A percentile compares a stretch with the other conserved stretches of the same genome.
phyloP scores from a whole-genome alignment of 1,140 invertebrate genomes.

The Pantala flavescens region DNA sequence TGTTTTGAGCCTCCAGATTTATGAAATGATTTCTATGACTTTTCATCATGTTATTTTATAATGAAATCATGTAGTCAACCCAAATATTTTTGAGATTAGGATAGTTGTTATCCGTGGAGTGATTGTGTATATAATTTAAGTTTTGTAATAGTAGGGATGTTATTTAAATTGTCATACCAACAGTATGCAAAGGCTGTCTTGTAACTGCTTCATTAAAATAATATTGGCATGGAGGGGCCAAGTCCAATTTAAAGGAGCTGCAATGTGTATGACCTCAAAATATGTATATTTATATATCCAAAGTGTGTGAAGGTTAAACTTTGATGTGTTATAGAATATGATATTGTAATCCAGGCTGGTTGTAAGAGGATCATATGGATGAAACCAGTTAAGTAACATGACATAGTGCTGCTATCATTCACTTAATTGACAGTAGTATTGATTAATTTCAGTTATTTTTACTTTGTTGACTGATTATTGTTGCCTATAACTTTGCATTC shows the following conservation, averaged over 20 bases:
- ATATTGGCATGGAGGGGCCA: not conserved
- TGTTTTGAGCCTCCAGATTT: too few species aligned
- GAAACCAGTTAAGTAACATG: slow-evolving; percentile 1
- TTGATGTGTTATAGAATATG: not conserved
- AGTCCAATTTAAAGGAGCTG: not conserved
- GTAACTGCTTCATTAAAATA: not conserved
- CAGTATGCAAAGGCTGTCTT: not conserved
- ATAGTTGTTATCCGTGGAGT: not conserved
- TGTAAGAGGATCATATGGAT: slow-evolving; percentile 2
- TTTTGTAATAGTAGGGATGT: not conserved
- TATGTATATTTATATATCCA: not conserved
- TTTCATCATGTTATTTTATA: too few species aligned
- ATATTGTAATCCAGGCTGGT: slow-evolving; percentile 5
- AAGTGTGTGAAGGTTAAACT: not conserved
- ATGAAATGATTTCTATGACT: too few species aligned
- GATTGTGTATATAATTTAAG: not conserved
- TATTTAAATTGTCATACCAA: not conserved
- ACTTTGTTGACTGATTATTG: too few species aligned
- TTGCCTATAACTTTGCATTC: too few species aligned
- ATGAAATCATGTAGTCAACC: too few species aligned
- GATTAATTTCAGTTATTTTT: too few species aligned
- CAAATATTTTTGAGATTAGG: too few species aligned
- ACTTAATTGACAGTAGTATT: not conserved
- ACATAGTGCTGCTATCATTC: not conserved
- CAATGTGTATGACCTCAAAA: not conserved